Percentiles rank a stretch among this genome's conserved stretches.
These are phyloP conservation scores for Lepilemur septentrionalis DNA, from an alignment of 2,797 vertebrate genomes.

Conservation along the genomic window DNA sequence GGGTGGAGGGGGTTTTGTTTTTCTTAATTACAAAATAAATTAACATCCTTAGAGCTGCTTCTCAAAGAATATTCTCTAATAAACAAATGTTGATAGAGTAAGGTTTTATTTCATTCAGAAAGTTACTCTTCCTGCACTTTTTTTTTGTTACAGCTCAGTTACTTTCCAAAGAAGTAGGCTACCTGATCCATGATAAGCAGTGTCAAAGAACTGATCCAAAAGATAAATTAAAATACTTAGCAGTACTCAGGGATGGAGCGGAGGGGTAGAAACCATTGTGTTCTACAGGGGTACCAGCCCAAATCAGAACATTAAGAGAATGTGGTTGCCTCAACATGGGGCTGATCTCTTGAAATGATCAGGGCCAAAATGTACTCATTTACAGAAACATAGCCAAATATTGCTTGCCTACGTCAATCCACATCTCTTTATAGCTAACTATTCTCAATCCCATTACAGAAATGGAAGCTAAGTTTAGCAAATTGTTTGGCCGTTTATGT, in stretches of 20 bases:
- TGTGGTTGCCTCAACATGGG: not conserved
- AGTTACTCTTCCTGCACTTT: not conserved
- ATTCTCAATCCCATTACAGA: constrained; percentile 46
- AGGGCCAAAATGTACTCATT: not conserved
- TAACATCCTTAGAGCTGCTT: not conserved
- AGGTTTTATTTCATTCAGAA: not conserved
- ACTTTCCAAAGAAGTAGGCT: not conserved
- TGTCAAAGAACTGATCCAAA: not conserved
- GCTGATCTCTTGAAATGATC: not conserved
- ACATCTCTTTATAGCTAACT: constrained; percentile 54
- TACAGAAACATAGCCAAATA: constrained; percentile 28
- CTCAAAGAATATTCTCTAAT: not conserved
- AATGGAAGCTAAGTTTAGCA: constrained; percentile 65
- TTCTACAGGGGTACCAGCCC: not conserved
- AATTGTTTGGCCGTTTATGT: constrained; percentile 58
- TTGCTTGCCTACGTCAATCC: constrained; percentile 32
- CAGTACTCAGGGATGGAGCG: not conserved
- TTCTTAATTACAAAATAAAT: not conserved
- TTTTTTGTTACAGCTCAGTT: not conserved
- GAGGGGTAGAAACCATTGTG: not conserved
- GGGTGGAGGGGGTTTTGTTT: not conserved
- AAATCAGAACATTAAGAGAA: not conserved
- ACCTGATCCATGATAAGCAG: not conserved
- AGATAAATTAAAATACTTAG: not conserved
- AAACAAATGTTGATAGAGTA: not conserved